A percentile compares a stretch with the other conserved stretches of the same genome.
phyloP scores from a whole-genome alignment of 2,797 vertebrate species.

The Platalea minor region DNA sequence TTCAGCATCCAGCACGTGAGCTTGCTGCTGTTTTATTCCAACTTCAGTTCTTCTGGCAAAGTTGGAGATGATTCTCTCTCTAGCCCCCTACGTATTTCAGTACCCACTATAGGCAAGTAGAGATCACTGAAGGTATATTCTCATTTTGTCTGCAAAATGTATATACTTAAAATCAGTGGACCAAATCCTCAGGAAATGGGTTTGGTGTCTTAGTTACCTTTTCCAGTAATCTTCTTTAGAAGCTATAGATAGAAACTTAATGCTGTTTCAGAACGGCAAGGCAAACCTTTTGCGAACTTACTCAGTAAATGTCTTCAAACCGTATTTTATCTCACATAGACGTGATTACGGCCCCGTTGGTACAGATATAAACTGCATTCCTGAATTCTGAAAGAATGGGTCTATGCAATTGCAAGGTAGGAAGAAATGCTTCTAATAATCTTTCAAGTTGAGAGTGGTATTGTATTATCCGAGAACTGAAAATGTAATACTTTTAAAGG shows the following conservation, averaged over 20 bases:
- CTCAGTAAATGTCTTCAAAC: not conserved
- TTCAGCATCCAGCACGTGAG: not conserved
- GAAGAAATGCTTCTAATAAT: not conserved
- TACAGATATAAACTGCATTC: not conserved
- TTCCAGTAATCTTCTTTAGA: not conserved
- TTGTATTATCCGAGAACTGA: not conserved
- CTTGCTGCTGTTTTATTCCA: not conserved
- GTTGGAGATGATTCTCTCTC: not conserved
- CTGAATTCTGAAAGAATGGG: not conserved
- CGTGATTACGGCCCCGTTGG: fast-evolving
- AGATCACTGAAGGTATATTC: not conserved
- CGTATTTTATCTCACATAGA: not conserved
- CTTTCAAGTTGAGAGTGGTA: not conserved
- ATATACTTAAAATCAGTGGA: not conserved
- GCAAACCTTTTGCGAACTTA: not conserved
- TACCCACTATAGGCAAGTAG: fast-evolving
- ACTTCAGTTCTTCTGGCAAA: not conserved
- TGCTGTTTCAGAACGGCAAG: not conserved
- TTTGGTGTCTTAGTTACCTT: not conserved
- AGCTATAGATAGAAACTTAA: not conserved
- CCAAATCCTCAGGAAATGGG: not conserved
- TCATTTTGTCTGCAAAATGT: not conserved
- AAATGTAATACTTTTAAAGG: not conserved
- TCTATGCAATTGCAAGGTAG: not conserved
- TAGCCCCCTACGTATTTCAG: not conserved